Percentiles rank a stretch among this genome's conserved stretches.
phyloP scores from a whole-genome alignment of 64 coral and sea anemone species.

The Dendronephthya gigantea region DNA sequence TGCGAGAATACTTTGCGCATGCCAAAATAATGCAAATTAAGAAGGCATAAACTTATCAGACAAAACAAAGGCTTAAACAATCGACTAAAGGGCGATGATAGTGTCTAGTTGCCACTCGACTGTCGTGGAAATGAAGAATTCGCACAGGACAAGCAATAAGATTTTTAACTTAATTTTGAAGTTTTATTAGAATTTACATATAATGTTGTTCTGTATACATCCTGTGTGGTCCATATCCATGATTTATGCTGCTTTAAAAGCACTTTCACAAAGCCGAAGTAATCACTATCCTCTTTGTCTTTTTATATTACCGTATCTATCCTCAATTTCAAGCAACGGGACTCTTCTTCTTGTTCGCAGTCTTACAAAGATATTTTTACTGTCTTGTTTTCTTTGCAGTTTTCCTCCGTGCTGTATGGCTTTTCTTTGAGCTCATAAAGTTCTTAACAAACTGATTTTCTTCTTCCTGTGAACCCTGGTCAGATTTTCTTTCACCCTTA shows the following conservation, averaged over 20 bases:
- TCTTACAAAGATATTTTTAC: neutral
- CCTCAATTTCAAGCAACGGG: neutral
- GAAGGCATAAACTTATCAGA: no score
- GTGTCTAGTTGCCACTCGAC: no score
- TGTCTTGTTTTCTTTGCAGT: neutral
- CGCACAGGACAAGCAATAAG: neutral
- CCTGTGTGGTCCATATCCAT: neutral
- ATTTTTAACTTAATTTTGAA: neutral
- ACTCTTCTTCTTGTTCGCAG: neutral
- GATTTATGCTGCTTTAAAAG: no score
- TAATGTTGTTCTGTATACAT: neutral
- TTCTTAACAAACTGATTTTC: neutral
- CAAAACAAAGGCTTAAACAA: no score
- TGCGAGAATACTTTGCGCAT: no score
- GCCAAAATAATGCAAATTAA: no score
- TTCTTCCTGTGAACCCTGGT: neutral
- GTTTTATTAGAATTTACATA: neutral
- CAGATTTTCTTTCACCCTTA: neutral
- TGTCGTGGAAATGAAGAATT: neutral
- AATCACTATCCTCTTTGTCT: no score
- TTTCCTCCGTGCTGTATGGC: neutral
- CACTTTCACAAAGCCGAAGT: no score
- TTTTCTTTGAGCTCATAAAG: slow-evolving; percentile 18
- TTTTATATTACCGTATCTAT: no score
- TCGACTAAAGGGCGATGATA: no score